Evolutionary conservation across 2,888 invertebrate species (phyloP), one percentile per base, ranked within the genome.

Genomic region (Dorcus parallelipipedus): DNA sequence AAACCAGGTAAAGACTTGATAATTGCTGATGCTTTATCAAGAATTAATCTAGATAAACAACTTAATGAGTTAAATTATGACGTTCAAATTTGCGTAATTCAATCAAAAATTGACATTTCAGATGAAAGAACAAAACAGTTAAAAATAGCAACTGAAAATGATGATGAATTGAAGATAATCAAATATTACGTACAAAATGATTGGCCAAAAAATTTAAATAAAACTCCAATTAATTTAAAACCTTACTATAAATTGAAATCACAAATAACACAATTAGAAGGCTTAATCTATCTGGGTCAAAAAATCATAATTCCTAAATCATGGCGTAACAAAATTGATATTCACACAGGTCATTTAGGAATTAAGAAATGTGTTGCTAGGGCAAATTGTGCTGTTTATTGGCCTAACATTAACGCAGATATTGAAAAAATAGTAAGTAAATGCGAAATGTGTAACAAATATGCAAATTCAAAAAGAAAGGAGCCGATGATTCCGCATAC

Each of bases 1-100:
- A 63, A 60, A 59, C 59, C 56, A 43, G 66, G 61, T 3, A 64
- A 61, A 43, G 5, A 56, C 9, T 42, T 59, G 45, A 23, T 59
- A 20, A 52, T 52, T 42, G 52, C 52, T 10, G 56, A 52, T 26
- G 52, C 42, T 26, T 20, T 49, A 8, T 49, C 56, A 43, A 45
- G 49, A 40, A 20, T 49, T 9, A 56, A 40, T 42, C 3, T 49
- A 45, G 53, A 41, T 9, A 40, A 56, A 40, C 26, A 33, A 33
- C 6, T 33, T 6, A 33, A 38, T 40, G 53, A 59, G 14, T 59
- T 59, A 52, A 58, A 61, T 23, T 53, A 57, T 40, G 59, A 64
- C 38, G 52, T 48, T 20, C 60, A 57, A 56, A 60, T 59, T 39
- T 56, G 38, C 8, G 49, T 64, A 23, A 33, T 61, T 7, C 50